Evolutionary conservation across 64 coral and sea anemone species (phyloP).

Genomic region (Catalaphyllia jardinei): DNA sequence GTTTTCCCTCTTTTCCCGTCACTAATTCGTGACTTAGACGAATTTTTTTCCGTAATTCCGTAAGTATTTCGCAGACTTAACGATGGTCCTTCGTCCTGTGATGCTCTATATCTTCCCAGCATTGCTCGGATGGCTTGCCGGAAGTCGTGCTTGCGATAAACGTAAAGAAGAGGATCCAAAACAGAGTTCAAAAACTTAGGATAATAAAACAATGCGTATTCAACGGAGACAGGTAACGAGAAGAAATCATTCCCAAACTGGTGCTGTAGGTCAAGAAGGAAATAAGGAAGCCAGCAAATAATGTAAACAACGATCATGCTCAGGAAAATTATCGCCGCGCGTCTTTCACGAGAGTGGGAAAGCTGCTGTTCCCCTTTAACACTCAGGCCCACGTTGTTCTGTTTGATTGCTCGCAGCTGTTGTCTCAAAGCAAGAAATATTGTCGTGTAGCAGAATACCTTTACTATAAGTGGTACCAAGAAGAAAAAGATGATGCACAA

Average conservation of each 20-base stretch:
- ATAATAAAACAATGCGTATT: conserved; percentile 24
- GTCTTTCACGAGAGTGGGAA: not conserved
- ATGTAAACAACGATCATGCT: not conserved
- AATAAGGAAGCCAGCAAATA: conserved; percentile 17
- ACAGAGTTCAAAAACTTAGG: conserved; percentile 8
- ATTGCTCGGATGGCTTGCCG: not conserved
- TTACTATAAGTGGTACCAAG: not conserved
- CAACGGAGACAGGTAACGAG: not conserved
- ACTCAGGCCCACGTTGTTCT: not conserved
- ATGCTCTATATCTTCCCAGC: too few relatives aligned
- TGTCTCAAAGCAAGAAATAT: not conserved
- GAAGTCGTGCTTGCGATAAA: conserved; percentile 15
- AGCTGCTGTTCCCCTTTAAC: not conserved
- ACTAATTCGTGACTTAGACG: too few relatives aligned
- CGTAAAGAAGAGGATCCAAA: conserved; percentile 13
- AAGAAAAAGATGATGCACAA: not conserved
- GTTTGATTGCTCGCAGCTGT: not conserved
- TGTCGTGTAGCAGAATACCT: not conserved
- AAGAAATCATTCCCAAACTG: conserved; percentile 20
- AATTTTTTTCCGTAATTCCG: too few relatives aligned
- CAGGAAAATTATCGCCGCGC: not conserved
- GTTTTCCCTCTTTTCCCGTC: too few relatives aligned
- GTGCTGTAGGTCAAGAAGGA: conserved; percentile 18
- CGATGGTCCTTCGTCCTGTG: too few relatives aligned
- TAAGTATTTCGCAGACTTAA: too few relatives aligned